Percentiles rank a stretch among this genome's conserved stretches.
Evolutionary conservation across 1,140 invertebrate species (phyloP).

Genomic region (Drepana arcuata): DNA sequence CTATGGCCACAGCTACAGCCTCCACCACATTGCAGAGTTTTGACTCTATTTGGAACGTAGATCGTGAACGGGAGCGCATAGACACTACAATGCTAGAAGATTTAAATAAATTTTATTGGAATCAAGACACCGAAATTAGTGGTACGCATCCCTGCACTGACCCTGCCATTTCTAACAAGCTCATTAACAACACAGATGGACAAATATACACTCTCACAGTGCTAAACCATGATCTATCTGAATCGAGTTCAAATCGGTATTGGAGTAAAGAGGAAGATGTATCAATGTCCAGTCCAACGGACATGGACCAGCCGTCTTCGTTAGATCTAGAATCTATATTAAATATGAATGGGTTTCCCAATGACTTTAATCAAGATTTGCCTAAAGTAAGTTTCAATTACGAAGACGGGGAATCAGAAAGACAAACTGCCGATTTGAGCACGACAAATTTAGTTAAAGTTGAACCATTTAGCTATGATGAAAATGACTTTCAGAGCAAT

Average conservation of each 20-base stretch:
- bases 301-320: constrained; percentile 72
- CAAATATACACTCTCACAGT: constrained; percentile 80
- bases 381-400: constrained; percentile 76
- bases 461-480: constrained; percentile 78
- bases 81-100: constrained; percentile 84
- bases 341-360: constrained; percentile 74
- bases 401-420: constrained; percentile 74
- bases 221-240: constrained; percentile 76
- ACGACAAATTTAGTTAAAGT: constrained; percentile 75
- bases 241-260: constrained; percentile 67
- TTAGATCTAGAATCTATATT: constrained; percentile 78
- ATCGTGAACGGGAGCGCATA: constrained; percentile 78
- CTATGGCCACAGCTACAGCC: constrained; percentile 53
- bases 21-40: constrained; percentile 69
- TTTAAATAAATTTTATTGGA: constrained; percentile 86
- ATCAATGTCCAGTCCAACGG: constrained; percentile 74
- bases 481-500: constrained; percentile 76
- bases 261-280: constrained; percentile 71
- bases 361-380: constrained; percentile 68
- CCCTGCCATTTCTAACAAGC: constrained; percentile 64
- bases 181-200: constrained; percentile 72
- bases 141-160: constrained; percentile 62
- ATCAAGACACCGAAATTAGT: constrained; percentile 73
- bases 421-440: constrained; percentile 76
- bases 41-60: constrained; percentile 80